These are phyloP conservation scores for Subanguina moxae DNA, from an alignment of 1,140 invertebrate species.

Conservation along the genomic window DNA sequence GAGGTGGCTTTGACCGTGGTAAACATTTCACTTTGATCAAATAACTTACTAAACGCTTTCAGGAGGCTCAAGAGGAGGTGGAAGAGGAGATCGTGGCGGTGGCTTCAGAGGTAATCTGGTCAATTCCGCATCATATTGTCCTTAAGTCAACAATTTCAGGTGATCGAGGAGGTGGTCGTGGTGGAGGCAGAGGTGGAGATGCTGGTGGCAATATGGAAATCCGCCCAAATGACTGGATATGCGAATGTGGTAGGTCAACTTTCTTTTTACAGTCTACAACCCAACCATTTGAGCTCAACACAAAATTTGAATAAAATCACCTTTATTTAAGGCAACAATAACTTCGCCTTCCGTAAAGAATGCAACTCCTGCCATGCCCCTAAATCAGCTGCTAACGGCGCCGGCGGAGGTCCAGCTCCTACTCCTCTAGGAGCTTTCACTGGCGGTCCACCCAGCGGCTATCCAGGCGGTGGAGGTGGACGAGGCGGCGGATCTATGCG, in stretches of 20 bases:
- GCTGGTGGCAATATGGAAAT: slow-evolving; percentile 51
- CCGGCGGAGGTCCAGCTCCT: slow-evolving; percentile 53
- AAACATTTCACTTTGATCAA: too few relatives aligned
- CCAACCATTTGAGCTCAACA: too few relatives aligned
- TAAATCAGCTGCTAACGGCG: slow-evolving; percentile 62
- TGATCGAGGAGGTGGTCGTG: slow-evolving; percentile 27
- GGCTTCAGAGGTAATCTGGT: slow-evolving; percentile 63
- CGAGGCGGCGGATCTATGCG: background rate
- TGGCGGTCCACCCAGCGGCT: slow-evolving; percentile 2
- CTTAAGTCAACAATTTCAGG: background rate
- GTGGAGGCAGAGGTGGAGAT: slow-evolving; percentile 18
- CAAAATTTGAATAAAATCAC: too few relatives aligned
- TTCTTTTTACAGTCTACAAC: too few relatives aligned
- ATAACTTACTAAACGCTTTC: slow-evolving; percentile 1
- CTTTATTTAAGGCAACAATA: slow-evolving; percentile 70
- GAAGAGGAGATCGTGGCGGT: slow-evolving; percentile 68
- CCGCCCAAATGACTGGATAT: slow-evolving; percentile 79
- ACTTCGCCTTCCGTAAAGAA: slow-evolving; percentile 87
- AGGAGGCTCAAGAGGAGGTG: slow-evolving; percentile 63
- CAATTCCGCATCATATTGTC: slow-evolving; percentile 59
- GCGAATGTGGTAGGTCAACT: slow-evolving; percentile 70
- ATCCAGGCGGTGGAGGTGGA: background rate
- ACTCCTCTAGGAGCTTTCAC: background rate
- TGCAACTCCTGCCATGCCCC: slow-evolving; percentile 77
- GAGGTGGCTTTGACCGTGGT: slow-evolving; percentile 1